Conservation (phyloP, 2,888 invertebrate genomes). For the Pandemis corylana region DNA sequence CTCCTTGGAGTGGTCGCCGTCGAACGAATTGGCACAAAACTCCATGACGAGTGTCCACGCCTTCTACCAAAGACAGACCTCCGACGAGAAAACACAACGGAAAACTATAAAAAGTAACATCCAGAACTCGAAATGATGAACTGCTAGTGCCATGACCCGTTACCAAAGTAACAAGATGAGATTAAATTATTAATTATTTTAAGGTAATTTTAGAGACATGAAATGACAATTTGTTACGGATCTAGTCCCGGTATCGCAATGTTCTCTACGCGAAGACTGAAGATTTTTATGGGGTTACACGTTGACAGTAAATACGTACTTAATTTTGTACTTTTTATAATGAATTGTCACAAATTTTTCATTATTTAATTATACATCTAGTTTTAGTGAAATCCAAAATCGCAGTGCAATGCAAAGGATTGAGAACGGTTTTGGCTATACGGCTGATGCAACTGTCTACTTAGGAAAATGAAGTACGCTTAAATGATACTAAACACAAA, state of each 20-base stretch:
- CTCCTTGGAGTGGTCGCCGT: conserved; percentile 90
- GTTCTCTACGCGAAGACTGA: conserved; percentile 69
- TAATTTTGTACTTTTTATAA: conserved; percentile 37
- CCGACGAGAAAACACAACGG: conserved; percentile 75
- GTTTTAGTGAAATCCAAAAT: conserved; percentile 4
- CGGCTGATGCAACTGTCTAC: conserved; percentile 16
- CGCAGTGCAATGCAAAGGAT: conserved; percentile 9
- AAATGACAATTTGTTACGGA: conserved; percentile 67
- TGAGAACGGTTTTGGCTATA: conserved; percentile 16
- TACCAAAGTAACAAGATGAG: conserved; percentile 79
- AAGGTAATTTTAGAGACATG: conserved; percentile 44
- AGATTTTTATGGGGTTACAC: conserved; percentile 17
- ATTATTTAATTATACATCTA: conserved; percentile 4
- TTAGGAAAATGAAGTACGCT: conserved; percentile 28
- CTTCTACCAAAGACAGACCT: conserved; percentile 89
- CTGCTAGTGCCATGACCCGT: conserved; percentile 77
- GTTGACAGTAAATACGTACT: conserved; percentile 28
- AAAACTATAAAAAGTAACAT: conserved; percentile 68
- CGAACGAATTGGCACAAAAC: conserved; percentile 89
- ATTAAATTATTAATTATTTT: conserved; percentile 57
- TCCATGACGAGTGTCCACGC: conserved; percentile 93
- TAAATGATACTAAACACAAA: conserved; percentile 33
- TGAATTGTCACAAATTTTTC: conserved; percentile 27
- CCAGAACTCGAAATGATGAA: conserved; percentile 63
- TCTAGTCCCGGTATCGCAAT: conserved; percentile 72